phyloP scores from a whole-genome alignment of 2,113 vertebrate genomes.

The Oryzias woworae region DNA sequence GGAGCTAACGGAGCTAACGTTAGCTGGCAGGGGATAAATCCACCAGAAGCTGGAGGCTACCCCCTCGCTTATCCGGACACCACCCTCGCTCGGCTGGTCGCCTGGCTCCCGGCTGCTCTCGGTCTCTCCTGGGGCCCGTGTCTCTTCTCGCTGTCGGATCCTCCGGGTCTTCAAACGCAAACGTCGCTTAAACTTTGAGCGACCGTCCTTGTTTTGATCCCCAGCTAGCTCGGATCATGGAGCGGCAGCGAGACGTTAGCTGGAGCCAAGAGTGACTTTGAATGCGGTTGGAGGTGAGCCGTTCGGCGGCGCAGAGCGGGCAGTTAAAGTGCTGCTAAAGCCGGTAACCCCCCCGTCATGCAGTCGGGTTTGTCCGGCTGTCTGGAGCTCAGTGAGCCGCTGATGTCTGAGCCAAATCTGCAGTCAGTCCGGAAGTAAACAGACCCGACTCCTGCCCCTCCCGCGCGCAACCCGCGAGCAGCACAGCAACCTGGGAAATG shows the following conservation, averaged over 20 bases:
- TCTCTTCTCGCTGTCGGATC: slow-evolving; percentile 31
- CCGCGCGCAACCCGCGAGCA: slow-evolving; percentile 55
- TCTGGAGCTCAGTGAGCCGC: slow-evolving; percentile 63
- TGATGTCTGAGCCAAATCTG: slow-evolving; percentile 71
- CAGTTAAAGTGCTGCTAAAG: slow-evolving; percentile 33
- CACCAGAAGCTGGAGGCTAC: slow-evolving; percentile 74
- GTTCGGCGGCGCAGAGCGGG: slow-evolving; percentile 23
- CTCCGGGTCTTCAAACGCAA: slow-evolving; percentile 21
- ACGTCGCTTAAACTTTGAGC: slow-evolving; percentile 48
- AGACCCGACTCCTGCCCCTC: slow-evolving; percentile 63
- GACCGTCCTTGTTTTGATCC: slow-evolving; percentile 68
- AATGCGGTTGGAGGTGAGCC: slow-evolving; percentile 30
- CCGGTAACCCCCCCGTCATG: slow-evolving; percentile 72
- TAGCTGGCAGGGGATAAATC: slow-evolving; percentile 72
- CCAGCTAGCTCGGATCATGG: slow-evolving; percentile 45
- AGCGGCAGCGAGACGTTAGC: slow-evolving; percentile 51
- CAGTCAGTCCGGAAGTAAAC: slow-evolving; percentile 88
- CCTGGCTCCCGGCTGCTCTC: slow-evolving; percentile 44
- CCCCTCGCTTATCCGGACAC: slow-evolving; percentile 66
- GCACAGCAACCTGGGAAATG: slow-evolving; percentile 56
- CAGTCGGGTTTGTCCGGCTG: slow-evolving; percentile 59
- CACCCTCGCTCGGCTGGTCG: slow-evolving; percentile 53
- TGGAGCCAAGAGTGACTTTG: slow-evolving; percentile 56
- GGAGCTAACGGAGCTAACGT: slow-evolving; percentile 61
- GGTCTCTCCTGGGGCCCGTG: slow-evolving; percentile 39